Base-by-base conservation (phyloP, 2,113 vertebrate species). In the Takifugu flavidus region DNA sequence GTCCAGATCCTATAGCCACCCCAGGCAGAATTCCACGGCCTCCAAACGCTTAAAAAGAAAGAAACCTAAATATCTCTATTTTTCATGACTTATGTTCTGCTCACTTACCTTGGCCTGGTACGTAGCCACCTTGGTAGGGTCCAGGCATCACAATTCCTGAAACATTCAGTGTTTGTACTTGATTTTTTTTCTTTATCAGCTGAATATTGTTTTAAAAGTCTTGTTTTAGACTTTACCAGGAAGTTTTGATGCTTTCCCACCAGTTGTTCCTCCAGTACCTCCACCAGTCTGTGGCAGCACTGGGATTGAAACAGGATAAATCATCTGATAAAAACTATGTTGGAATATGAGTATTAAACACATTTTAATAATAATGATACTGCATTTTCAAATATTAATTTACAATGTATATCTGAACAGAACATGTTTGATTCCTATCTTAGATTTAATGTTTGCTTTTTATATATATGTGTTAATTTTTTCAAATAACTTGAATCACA, bases 21-120 rank as follows among this genome's bases (percentile, higher is more conserved):
- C 88, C 88, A 61, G 88, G 86, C 7, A 89, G 83, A 77, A 89
- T 70, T 49, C 88, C 88, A 52, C 88, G 86, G 42, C 81, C 84
- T 75, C 79, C 86, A 74, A 87, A 87, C 56, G 85, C 88, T 89
- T 47, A 45, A 1, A 27, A 59, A 52, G 8, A 51, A 11, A 45
- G 0, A 45, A 20, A 45, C 10, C n/a, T 2, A 5, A 15, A 50
- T n/a, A 58, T 25, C 13, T 66, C n/a, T 51, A 26, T 51, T 58
- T 15, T 25, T 59, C 10, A 50, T 7, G 44, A 31, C 8, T 15
- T 11, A 5, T 31, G 2, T 25, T 1, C 58, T 13, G 51, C 44
- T 25, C 14, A 54, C 59, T 62, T 52, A 84, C 88, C 86, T 81
- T 85, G 84, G 26, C 84, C 74, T 51, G 85, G 88, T 13, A 84